A percentile compares a stretch with the other conserved stretches of the same genome.
These are phyloP conservation scores for Psix sp. DNA, from an alignment of 1,140 invertebrate genomes.

Conservation along the genomic window DNA sequence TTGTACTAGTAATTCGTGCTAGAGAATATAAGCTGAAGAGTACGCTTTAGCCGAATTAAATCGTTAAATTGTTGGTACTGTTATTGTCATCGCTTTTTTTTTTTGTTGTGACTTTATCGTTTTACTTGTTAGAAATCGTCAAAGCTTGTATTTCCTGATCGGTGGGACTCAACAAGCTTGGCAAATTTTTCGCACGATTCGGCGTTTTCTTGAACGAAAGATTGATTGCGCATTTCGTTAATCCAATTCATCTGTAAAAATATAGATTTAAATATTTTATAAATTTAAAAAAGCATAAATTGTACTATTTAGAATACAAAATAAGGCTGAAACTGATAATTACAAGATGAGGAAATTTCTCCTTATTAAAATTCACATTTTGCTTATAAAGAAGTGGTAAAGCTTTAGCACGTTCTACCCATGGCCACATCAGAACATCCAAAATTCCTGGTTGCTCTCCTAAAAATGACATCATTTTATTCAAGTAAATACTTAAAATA, in stretches of 20 bases:
- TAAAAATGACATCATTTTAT: no score
- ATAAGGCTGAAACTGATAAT: conserved; percentile 18
- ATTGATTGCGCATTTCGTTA: conserved; percentile 53
- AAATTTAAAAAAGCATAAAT: neutral
- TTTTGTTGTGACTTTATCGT: neutral
- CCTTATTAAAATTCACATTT: conserved; percentile 60
- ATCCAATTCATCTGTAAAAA: conserved; percentile 63
- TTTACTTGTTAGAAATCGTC: conserved; percentile 47
- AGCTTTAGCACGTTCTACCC: conserved; percentile 67
- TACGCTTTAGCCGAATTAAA: conserved; percentile 18
- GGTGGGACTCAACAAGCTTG: conserved; percentile 47
- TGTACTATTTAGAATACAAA: neutral
- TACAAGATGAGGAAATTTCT: conserved; percentile 62
- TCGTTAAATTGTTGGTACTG: conserved; percentile 5
- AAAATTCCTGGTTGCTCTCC: conserved; percentile 62
- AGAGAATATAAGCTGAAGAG: conserved; percentile 23
- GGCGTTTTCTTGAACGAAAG: conserved; percentile 55
- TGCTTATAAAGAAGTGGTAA: conserved; percentile 63
- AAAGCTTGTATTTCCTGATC: conserved; percentile 42
- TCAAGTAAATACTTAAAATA: no score
- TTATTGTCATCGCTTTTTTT: conserved; percentile 34
- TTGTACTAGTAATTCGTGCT: conserved; percentile 32
- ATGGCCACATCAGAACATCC: conserved; percentile 70
- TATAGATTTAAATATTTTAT: neutral
- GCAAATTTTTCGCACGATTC: conserved; percentile 54